Percentiles rank a stretch among this genome's conserved stretches.
These are phyloP conservation scores for Eilema griseolum DNA, from an alignment of 2,888 invertebrate genomes.

Conservation along the genomic window DNA sequence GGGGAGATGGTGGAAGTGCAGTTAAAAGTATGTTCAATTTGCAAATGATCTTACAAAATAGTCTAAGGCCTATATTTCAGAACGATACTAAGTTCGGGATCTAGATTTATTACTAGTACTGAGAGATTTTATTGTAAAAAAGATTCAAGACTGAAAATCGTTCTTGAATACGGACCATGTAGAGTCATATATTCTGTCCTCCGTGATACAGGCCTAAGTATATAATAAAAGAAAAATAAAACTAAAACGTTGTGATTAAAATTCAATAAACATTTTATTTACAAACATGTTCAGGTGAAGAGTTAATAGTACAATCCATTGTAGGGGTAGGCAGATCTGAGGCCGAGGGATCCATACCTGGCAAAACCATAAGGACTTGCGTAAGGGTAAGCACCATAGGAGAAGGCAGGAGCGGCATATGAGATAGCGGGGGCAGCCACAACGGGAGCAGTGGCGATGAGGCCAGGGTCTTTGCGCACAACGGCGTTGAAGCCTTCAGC, in stretches of 20 bases:
- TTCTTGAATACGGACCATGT: too few relatives aligned
- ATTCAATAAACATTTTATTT: conserved; percentile 44
- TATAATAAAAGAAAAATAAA: background rate
- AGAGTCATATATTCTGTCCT: too few relatives aligned
- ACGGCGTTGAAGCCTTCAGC: conserved; percentile 85
- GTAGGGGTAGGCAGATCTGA: conserved; percentile 49
- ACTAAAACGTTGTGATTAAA: conserved; percentile 20
- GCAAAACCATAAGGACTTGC: conserved; percentile 35
- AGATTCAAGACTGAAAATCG: too few relatives aligned
- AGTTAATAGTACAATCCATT: conserved; percentile 46
- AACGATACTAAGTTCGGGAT: too few relatives aligned
- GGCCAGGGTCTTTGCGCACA: conserved; percentile 78
- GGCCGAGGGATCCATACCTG: conserved; percentile 22
- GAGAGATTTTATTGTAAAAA: too few relatives aligned
- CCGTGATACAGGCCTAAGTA: too few relatives aligned
- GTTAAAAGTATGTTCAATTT: too few relatives aligned
- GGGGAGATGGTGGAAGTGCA: too few relatives aligned
- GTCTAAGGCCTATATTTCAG: too few relatives aligned
- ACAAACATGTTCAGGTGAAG: conserved; percentile 23
- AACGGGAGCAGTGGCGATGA: conserved; percentile 58
- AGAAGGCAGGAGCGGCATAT: conserved; percentile 39
- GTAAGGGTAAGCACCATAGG: conserved; percentile 49
- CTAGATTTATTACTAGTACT: too few relatives aligned
- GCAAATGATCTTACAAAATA: too few relatives aligned
- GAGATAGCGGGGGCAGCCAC: conserved; percentile 35